Evolutionary conservation across 2,888 invertebrate species (phyloP).

Genomic region (Hofmannophila pseudospretella): DNA sequence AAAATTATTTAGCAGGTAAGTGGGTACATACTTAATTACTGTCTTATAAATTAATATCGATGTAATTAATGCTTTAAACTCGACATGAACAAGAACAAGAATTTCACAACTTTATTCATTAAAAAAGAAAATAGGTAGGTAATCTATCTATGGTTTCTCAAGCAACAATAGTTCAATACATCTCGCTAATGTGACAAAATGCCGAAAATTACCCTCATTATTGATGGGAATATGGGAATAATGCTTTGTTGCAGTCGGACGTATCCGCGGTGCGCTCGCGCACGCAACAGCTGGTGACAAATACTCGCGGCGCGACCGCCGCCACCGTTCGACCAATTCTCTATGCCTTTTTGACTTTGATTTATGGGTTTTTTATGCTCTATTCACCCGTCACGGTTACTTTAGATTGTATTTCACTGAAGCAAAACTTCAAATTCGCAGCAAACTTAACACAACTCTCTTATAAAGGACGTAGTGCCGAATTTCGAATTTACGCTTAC

Average conservation of each 20-base stretch:
- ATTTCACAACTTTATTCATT: too few relatives aligned
- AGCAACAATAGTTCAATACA: conserved; percentile 64
- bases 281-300: conserved; percentile 66
- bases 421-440: conserved; percentile 18
- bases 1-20: too few relatives aligned
- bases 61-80: too few relatives aligned
- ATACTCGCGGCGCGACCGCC: conserved; percentile 45
- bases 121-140: too few relatives aligned
- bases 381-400: conserved; percentile 73
- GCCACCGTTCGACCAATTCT: conserved; percentile 63
- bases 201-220: conserved; percentile 75
- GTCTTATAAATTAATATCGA: too few relatives aligned
- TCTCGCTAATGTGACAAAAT: conserved; percentile 73
- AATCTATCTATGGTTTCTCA: conserved; percentile 35
- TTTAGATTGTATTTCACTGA: conserved; percentile 54
- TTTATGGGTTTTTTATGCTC: conserved; percentile 76
- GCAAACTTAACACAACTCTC: conserved; percentile 20
- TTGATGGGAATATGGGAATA: conserved; percentile 64
- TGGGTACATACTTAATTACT: too few relatives aligned
- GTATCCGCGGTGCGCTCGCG: conserved; percentile 25
- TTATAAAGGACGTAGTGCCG: conserved; percentile 16
- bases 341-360: conserved; percentile 79
- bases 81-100: too few relatives aligned
- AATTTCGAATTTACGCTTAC: conserved; percentile 19
- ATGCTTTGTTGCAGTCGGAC: conserved; percentile 39